Conservation (phyloP, 2,888 invertebrate genomes). For the Spatulosminthurus flaviceps region DNA sequence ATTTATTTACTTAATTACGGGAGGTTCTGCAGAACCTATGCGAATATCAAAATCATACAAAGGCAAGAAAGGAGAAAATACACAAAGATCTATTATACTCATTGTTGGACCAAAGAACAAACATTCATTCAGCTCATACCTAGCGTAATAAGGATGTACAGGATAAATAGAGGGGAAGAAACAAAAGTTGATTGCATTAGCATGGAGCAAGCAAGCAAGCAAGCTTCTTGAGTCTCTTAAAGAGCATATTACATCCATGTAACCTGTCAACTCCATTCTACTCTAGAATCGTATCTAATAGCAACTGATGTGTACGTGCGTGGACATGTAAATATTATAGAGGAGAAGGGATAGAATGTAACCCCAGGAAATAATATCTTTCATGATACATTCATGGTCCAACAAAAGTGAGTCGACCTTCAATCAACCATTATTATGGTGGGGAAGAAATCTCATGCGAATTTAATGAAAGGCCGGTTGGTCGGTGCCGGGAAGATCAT, state of each 20-base stretch:
- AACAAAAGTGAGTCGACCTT: neutral
- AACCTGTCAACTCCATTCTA: constrained; percentile 13
- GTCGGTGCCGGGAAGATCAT: constrained; percentile 26
- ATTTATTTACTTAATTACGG: constrained; percentile 41
- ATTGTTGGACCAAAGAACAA: neutral
- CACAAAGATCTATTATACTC: neutral
- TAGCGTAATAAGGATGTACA: neutral
- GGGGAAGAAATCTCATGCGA: constrained; percentile 24
- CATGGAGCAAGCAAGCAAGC: neutral
- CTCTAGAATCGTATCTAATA: neutral
- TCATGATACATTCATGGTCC: neutral
- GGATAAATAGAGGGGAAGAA: neutral
- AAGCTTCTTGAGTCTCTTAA: no score
- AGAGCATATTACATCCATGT: neutral
- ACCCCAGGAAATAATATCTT: neutral
- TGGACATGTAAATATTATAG: no score
- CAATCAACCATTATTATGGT: constrained; percentile 34
- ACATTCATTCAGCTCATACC: no score
- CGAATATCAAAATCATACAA: neutral
- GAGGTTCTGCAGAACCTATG: neutral
- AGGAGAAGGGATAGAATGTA: neutral
- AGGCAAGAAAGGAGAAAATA: neutral
- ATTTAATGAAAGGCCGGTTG: constrained; percentile 29
- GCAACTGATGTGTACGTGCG: neutral
- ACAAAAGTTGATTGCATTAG: constrained; percentile 12